phyloP scores from a whole-genome alignment of 2,888 invertebrate genomes.

The Ommatoiulus sabulosus region DNA sequence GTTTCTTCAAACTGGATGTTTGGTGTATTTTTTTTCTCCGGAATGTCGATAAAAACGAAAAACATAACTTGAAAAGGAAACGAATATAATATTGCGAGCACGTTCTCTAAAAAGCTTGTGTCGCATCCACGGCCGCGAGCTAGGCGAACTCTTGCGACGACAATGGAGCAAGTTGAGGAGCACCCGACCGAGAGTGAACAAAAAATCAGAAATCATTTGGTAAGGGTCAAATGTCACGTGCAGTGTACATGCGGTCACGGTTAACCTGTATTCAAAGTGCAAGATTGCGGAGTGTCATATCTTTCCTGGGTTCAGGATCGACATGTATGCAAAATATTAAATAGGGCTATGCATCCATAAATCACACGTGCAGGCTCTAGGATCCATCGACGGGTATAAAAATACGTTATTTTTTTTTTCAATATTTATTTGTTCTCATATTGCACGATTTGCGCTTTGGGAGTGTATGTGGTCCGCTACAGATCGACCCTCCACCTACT shows the following conservation, averaged over 20 bases:
- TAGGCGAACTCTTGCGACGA: not conserved
- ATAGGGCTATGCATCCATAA: no score
- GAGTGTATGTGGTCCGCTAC: no score
- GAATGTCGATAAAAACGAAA: not conserved
- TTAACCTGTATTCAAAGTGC: not conserved
- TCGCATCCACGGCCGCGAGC: not conserved
- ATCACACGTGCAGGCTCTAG: no score
- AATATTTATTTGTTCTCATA: no score
- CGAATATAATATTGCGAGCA: not conserved
- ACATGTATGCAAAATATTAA: no score
- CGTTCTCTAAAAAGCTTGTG: not conserved
- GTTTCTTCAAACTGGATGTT: not conserved
- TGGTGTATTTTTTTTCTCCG: not conserved
- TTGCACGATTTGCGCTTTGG: no score
- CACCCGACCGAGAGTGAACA: not conserved
- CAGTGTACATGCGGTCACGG: not conserved
- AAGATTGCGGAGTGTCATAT: not conserved
- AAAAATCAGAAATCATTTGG: slow-evolving; percentile 6
- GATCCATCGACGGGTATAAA: no score
- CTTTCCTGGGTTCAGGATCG: no score
- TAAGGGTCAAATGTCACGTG: not conserved
- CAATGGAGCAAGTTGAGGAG: slow-evolving; percentile 26
- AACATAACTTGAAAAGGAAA: not conserved
- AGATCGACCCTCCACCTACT: no score
- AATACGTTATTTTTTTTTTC: no score